Evolutionary conservation across 2,113 vertebrate genomes (phyloP).

Genomic region (Pontoporia blainvillei): DNA sequence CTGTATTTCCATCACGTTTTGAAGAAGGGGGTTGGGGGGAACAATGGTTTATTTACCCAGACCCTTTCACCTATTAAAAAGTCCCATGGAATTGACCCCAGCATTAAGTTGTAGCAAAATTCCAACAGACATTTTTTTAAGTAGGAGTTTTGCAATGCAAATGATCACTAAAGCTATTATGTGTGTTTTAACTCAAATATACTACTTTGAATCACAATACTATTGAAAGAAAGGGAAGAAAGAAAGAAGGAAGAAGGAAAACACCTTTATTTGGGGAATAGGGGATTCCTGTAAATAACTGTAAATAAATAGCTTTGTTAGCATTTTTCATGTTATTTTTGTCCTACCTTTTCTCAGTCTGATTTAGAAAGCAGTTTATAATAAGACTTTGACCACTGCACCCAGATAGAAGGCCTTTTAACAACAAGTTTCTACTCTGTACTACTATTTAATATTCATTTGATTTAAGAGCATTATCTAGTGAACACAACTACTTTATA

Average conservation of each 20-base stretch:
- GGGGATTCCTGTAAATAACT: background rate
- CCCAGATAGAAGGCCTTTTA: conserved; percentile 24
- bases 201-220: background rate
- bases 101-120: conserved; percentile 24
- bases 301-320: background rate
- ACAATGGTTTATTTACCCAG: conserved; percentile 48
- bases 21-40: background rate
- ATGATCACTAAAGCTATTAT: background rate
- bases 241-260: background rate
- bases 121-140: background rate
- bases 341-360: background rate
- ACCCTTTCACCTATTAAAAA: background rate
- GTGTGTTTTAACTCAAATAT: background rate
- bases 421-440: conserved; percentile 35
- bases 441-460: conserved; percentile 63
- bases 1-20: conserved; percentile 36
- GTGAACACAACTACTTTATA: conserved; percentile 60
- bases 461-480: conserved; percentile 64
- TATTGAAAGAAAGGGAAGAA: background rate
- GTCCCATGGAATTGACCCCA: background rate
- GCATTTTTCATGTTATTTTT: conserved; percentile 33
- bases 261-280: background rate
- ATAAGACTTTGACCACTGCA: background rate
- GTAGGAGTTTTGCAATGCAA: conserved; percentile 29
- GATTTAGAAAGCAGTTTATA: conserved; percentile 21